A percentile compares a stretch with the other conserved stretches of the same genome.
Evolutionary conservation across 2,113 vertebrate genomes (phyloP).

Genomic region (Asarcornis scutulata): DNA sequence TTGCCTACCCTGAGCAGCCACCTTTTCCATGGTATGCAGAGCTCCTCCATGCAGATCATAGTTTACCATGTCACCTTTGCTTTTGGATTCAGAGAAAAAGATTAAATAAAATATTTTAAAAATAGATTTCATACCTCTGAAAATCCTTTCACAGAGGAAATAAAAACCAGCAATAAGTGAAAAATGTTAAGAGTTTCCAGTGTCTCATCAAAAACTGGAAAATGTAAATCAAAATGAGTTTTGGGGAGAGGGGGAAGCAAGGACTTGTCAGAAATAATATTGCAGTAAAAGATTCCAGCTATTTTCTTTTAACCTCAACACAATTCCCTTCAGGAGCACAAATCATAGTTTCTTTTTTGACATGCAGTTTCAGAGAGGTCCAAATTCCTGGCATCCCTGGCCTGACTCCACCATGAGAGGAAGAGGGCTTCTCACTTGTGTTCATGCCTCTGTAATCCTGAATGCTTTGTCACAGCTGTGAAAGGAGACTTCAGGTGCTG

Average conservation of each 20-base stretch:
- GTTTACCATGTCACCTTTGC: not conserved
- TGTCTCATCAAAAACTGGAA: not conserved
- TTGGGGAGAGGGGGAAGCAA: not conserved
- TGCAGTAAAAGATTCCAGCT: not conserved
- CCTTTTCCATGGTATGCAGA: not conserved
- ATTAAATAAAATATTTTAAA: not conserved
- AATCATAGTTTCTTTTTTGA: not conserved
- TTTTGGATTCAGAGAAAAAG: not conserved
- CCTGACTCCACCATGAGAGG: fast-evolving
- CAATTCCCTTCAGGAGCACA: not conserved
- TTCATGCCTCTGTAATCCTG: not conserved
- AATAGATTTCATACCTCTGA: not conserved
- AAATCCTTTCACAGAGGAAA: not conserved
- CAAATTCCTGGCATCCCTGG: not conserved
- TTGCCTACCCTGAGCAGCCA: not conserved
- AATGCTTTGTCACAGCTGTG: not conserved
- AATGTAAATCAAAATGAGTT: not conserved
- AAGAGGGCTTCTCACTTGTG: not conserved
- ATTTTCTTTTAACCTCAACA: not conserved
- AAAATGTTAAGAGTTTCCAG: not conserved
- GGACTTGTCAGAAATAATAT: not conserved
- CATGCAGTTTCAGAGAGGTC: not conserved
- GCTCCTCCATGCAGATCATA: not conserved
- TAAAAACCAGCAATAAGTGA: not conserved
- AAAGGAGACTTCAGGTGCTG: not conserved